Evolutionary conservation across 1,140 invertebrate species (phyloP), one percentile per base, ranked within the genome.

Genomic region (Drosophila neocordata): DNA sequence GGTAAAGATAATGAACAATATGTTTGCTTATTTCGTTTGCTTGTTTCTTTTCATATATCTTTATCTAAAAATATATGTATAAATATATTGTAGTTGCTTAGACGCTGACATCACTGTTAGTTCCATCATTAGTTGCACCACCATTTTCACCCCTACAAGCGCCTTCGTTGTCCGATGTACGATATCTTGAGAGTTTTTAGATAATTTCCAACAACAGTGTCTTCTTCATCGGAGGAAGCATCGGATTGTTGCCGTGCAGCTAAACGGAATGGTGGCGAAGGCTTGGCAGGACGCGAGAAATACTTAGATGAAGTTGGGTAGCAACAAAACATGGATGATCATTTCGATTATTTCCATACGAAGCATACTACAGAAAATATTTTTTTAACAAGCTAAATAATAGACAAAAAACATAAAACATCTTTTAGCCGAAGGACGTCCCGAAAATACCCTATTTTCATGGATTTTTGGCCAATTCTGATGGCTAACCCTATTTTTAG

Each of bases 251-350:
- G 94, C 65, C 94, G 93, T 3, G 95, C 95, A 2, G 95, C 95
- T 31, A 95, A 91, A 65, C 94, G 92, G 90, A 99, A 99, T 4
- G 98, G 98, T 3, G 99, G 97, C 34, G 97, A 99, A 0, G 99
- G 98, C 73, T 96, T 96, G 56, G 99, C 92, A 0, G 99, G 98
- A 1, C 98, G 93, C 0, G 97, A 98, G 55, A 99, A 93, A 92
- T 99, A 99, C 92, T 99, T 99, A 98, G 99, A 92, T 99, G 99
- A 92, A 96, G 99, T 92, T 99, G 99, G 0, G 98, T 98, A 0
- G 96, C 97, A 11, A 99, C 96, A 92, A 97, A 99, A 91, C 97
- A 99, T 0, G 95, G 96, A 93, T 99, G 98, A 72, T 93, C 93
- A 53, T 93, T 93, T 95, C 95, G 13, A 95, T 94, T 31, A 96